Base-by-base conservation (phyloP, 2,797 vertebrate genomes). In the Ptychadena robeensis region DNA sequence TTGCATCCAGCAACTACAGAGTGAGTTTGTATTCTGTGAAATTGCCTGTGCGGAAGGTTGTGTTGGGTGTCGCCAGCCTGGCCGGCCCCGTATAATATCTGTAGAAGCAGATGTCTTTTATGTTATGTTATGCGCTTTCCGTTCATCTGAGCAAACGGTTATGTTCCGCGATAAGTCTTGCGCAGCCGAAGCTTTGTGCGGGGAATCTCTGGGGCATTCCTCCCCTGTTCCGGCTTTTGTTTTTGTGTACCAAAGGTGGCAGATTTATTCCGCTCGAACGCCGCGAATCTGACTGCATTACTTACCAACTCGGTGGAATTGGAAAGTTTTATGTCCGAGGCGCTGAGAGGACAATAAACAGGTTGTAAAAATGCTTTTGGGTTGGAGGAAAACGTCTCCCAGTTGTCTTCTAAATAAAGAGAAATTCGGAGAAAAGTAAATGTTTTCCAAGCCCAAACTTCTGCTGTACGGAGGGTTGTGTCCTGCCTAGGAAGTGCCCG, bases 341-440 rank as follows among this genome's bases (percentile, higher is more conserved):
- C 57, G 18, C 53, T 31, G 78, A 64, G 67, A 38, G 34, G 68
- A 57, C 61, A 63, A 40, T 69, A 53, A 76, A 65, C 70, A 63
- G 34, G 65, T 30, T 15, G 64, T 82, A 82, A 82, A 82, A 82
- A 82, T 69, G 53, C 73, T 77, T 82, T 64, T 76, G 67, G 73
- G 73, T 77, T 44, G 73, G 65, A 63, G 30, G 28, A 31, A 69
- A 64, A 65, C 64, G 63, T 32, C 80, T 76, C 80, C 80, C 73
- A 38, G 2, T 65, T 32, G 69, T 37, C 70, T 9, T 74, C 40
- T 75, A 82, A 82, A 74, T 73, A 59, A 66, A 68, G 37, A 74
- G 64, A 57, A 44, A 37, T 37, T 35, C n/a, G 18, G 18, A 4
- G 0, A 18, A 34, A 48, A 66, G 44, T 66, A 32, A 25, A 64